Evolutionary conservation across 2,888 invertebrate genomes (phyloP).

Genomic region (Diarsia dahlii): DNA sequence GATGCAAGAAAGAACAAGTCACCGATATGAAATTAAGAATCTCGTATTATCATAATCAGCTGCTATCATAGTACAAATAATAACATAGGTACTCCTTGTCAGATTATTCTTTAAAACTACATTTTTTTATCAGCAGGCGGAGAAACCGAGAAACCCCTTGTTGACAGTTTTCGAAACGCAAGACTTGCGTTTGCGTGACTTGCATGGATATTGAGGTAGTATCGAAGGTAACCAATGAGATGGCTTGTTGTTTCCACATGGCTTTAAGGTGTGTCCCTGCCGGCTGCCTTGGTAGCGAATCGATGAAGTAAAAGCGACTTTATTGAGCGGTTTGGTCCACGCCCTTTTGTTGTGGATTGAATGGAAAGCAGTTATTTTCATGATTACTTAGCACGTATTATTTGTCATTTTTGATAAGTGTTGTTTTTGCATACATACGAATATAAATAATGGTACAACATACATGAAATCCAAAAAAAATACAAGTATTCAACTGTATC

Average conservation of each 20-base stretch:
- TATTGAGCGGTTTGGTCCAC: slow-evolving; percentile 44
- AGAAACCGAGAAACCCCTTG: neutral
- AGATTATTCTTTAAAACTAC: neutral
- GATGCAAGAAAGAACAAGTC: neutral
- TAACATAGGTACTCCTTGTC: neutral
- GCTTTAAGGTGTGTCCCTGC: slow-evolving; percentile 48
- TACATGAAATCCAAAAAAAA: too few relatives aligned
- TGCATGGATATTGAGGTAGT: slow-evolving; percentile 12
- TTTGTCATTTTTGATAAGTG: neutral
- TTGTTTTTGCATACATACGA: neutral
- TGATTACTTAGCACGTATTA: neutral
- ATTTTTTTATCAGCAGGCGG: neutral
- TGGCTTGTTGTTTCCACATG: slow-evolving; percentile 23
- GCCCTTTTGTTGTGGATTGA: slow-evolving; percentile 37
- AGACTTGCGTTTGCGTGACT: slow-evolving; percentile 40
- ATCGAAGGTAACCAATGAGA: slow-evolving; percentile 27
- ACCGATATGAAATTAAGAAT: neutral
- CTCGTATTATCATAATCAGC: neutral
- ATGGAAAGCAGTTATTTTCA: slow-evolving; percentile 6
- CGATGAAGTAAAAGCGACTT: slow-evolving; percentile 46
- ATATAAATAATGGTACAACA: too few relatives aligned
- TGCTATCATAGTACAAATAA: slow-evolving; percentile 12
- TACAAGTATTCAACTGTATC: too few relatives aligned
- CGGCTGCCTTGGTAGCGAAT: slow-evolving; percentile 44
- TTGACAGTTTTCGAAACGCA: slow-evolving; percentile 18